Evolutionary conservation across 2,797 vertebrate species (phyloP), one percentile per base, ranked within the genome.

Genomic region (Sciaenops ocellatus): DNA sequence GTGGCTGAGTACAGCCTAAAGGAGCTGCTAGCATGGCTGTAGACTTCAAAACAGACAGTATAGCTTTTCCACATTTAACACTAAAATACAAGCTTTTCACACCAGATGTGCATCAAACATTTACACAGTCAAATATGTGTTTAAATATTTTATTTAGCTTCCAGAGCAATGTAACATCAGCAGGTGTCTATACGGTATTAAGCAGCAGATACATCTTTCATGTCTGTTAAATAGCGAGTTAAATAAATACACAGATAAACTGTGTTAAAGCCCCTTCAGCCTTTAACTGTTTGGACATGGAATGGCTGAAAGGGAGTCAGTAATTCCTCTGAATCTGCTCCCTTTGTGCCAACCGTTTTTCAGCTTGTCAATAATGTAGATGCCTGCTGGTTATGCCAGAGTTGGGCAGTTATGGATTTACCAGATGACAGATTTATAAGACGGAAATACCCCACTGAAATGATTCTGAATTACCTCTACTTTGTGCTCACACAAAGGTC

Each of bases 281-380:
- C 28, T 69, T 55, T 50, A 74, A 64, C 28, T 18, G 34, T 72
- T n/a, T 61, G 11, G 38, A 67, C 50, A 30, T 68, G 46, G 76
- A 82, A 77, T 38, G 1, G 61, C 64, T 66, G 42, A 82, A 57
- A 71, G 28, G 20, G 10, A 38, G 17, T 41, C 22, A 64, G 68
- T 73, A 64, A 84, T 78, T 87, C 76, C 50, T 63, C 59, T 56
- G 28, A 87, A 62, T 80, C 26, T 44, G 48, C 50, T 79, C 66
- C 57, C 74, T 80, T 80, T 77, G 55, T 79, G 66, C 38, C 64
- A 62, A n/a, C 11, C 44, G 13, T 69, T 79, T 85, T 76, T 59
- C 59, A 67, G 55, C 64, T 78, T 24, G 78, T 87, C 87, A 83
- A 84, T 90, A 85, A 89, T 85, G 69, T 52, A 84, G 77, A 81